Evolutionary conservation across 1,140 invertebrate species (phyloP).

Genomic region (Lanistes nyassanus): DNA sequence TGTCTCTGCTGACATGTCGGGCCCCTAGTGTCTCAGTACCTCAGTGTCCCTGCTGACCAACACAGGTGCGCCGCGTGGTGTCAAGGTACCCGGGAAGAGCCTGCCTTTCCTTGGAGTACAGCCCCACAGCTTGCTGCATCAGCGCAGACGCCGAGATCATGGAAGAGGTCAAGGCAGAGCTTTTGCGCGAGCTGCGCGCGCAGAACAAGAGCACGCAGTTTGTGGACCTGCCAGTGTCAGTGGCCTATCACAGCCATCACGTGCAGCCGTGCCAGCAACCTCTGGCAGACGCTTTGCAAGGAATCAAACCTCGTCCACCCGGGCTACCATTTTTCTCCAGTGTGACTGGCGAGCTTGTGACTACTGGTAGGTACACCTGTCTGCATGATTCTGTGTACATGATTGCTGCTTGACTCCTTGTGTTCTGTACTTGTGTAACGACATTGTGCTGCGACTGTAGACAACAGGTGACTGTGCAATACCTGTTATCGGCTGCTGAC

Average conservation of each 20-base stretch:
- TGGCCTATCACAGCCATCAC: slow-evolving; percentile 47
- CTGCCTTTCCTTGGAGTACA: slow-evolving; percentile 48
- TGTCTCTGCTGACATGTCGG: too few relatives aligned
- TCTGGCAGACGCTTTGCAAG: slow-evolving; percentile 21
- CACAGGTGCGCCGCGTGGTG: slow-evolving; percentile 14
- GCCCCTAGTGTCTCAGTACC: too few relatives aligned
- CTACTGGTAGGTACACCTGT: background rate
- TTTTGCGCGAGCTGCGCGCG: background rate
- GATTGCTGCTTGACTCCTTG: too few relatives aligned
- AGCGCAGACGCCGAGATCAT: slow-evolving; percentile 43
- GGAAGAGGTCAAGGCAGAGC: slow-evolving; percentile 15
- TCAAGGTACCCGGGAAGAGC: slow-evolving; percentile 26
- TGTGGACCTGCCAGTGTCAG: slow-evolving; percentile 32
- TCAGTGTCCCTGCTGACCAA: background rate
- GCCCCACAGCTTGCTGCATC: slow-evolving; percentile 44
- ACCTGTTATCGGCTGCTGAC: too few relatives aligned
- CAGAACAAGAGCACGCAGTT: slow-evolving; percentile 24
- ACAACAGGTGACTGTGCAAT: too few relatives aligned
- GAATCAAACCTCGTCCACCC: slow-evolving; percentile 22
- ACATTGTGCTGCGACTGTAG: too few relatives aligned
- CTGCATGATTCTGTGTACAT: too few relatives aligned
- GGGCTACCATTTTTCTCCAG: slow-evolving; percentile 35
- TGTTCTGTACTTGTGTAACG: too few relatives aligned
- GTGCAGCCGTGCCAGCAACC: slow-evolving; percentile 28
- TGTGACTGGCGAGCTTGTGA: slow-evolving; percentile 34